Evolutionary conservation across 2,797 vertebrate species (phyloP).

Genomic region (Peromyscus attwateri): DNA sequence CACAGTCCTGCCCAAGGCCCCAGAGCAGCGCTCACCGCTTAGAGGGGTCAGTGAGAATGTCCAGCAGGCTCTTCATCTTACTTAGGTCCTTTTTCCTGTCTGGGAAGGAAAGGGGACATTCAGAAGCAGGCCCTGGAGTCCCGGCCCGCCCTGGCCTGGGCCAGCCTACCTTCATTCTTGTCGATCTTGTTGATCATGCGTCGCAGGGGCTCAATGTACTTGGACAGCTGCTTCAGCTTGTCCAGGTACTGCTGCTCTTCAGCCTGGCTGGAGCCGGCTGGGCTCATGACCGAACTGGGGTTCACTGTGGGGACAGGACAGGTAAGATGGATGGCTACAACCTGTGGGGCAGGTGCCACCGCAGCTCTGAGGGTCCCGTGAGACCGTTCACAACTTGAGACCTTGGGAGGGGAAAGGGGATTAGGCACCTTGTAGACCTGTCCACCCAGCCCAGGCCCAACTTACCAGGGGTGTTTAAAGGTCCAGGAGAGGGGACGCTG

Average conservation of each 20-base stretch:
- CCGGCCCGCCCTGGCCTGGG: fast-evolving
- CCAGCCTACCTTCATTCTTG: slow-evolving; percentile 95
- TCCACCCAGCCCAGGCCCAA: background rate
- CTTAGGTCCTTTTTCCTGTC: slow-evolving; percentile 98
- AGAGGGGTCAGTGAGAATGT: slow-evolving; percentile 97
- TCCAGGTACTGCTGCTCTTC: slow-evolving; percentile 99
- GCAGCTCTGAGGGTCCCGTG: background rate
- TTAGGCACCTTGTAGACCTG: background rate
- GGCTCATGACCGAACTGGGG: slow-evolving; percentile 96
- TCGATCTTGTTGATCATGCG: slow-evolving; percentile 99
- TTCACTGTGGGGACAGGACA: slow-evolving; percentile 89
- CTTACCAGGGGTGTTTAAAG: slow-evolving; percentile 97
- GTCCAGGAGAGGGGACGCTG: slow-evolving; percentile 94
- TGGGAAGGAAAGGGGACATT: slow-evolving; percentile 84
- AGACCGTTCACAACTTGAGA: background rate
- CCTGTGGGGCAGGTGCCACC: background rate
- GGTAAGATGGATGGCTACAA: background rate
- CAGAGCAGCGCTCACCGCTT: slow-evolving; percentile 90
- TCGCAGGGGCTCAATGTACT: slow-evolving; percentile 97
- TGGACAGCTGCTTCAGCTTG: slow-evolving; percentile 97
- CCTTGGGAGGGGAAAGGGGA: background rate
- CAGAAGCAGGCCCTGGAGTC: background rate
- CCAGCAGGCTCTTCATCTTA: slow-evolving; percentile 99
- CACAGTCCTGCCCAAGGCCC: background rate
- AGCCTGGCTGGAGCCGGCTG: slow-evolving; percentile 93